A percentile compares a stretch with the other conserved stretches of the same genome.
phyloP scores from a whole-genome alignment of 2,113 vertebrate genomes.

The Brevimyrus niger region DNA sequence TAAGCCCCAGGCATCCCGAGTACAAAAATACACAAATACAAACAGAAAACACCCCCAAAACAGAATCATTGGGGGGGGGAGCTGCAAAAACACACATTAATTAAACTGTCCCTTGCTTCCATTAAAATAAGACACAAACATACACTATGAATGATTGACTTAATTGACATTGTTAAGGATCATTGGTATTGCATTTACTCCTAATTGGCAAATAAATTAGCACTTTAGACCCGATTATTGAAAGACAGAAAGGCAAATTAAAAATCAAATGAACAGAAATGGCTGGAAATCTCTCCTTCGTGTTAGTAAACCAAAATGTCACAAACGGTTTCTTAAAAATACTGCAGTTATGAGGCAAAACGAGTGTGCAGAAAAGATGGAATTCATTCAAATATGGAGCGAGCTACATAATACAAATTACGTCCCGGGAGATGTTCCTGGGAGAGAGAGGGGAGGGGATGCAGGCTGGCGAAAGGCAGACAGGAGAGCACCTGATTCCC shows the following conservation, averaged over 20 bases:
- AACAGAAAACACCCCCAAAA: neutral
- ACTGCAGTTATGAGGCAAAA: neutral
- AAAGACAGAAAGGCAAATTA: slow-evolving; percentile 1
- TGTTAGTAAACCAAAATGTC: neutral
- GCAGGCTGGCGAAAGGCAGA: slow-evolving; percentile 4
- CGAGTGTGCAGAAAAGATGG: neutral
- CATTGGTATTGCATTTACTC: neutral
- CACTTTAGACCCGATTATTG: neutral
- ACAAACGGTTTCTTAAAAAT: neutral
- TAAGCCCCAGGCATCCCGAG: neutral
- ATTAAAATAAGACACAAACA: neutral
- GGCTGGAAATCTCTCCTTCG: neutral
- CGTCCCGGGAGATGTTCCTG: neutral
- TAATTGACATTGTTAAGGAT: slow-evolving; percentile 1
- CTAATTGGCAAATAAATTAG: slow-evolving; percentile 2
- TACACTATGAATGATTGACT: neutral
- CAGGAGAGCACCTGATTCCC: slow-evolving; percentile 83
- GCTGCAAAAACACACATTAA: neutral
- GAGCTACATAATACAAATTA: neutral
- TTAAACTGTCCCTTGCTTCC: neutral
- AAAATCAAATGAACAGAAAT: neutral
- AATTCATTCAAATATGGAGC: neutral
- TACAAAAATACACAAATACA: neutral
- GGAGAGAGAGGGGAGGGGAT: neutral
- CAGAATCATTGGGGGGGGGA: neutral